Conservation (phyloP, 2,113 vertebrate species). For the Ctenodactylus gundi region DNA sequence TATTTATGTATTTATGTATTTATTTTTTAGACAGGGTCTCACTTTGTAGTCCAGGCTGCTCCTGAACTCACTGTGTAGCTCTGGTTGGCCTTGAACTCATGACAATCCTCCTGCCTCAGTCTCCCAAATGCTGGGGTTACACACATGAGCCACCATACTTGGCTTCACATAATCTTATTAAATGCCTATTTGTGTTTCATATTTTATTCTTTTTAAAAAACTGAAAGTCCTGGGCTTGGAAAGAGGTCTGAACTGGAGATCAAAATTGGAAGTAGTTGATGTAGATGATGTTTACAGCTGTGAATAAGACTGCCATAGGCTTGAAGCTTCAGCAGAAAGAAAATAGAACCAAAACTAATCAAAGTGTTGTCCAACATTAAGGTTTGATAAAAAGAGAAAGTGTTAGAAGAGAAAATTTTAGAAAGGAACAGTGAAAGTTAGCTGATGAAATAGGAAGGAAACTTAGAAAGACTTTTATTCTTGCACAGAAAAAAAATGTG, state of each 20-base stretch:
- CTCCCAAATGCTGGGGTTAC: no score
- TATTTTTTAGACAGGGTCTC: no score
- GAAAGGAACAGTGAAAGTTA: background rate
- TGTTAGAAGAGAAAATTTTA: background rate
- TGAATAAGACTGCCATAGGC: background rate
- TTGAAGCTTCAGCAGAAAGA: background rate
- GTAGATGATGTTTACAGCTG: background rate
- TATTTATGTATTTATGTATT: no score
- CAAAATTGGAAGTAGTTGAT: background rate
- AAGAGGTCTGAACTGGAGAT: background rate
- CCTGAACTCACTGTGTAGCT: no score
- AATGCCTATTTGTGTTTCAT: background rate
- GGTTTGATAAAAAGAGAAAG: background rate
- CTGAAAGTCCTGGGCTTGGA: background rate
- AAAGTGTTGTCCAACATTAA: background rate
- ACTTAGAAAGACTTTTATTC: background rate
- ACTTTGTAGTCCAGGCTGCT: no score
- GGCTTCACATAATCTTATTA: slow-evolving; percentile 10
- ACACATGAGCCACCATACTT: no score
- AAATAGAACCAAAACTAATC: background rate
- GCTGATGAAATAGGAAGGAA: background rate
- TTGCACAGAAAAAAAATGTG: background rate
- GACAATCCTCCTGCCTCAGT: no score
- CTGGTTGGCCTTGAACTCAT: no score
- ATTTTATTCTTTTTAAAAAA: background rate